Evolutionary conservation across 2,113 vertebrate species (phyloP).

Genomic region (Megaptera novaeangliae): DNA sequence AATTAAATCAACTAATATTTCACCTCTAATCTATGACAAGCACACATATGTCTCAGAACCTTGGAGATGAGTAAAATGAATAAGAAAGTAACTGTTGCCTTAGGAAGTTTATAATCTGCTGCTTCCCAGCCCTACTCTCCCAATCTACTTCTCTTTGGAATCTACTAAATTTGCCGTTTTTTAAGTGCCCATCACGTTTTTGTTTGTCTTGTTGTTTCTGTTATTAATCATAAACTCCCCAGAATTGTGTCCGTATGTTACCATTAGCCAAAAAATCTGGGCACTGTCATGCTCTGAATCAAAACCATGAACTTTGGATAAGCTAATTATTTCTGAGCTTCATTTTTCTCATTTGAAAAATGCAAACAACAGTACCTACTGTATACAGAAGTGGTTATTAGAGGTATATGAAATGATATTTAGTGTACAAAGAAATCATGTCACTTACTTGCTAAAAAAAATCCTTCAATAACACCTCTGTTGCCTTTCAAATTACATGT

Average conservation of each 20-base stretch:
- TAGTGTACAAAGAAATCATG: background rate
- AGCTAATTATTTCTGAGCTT: background rate
- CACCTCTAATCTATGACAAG: background rate
- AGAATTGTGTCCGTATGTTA: background rate
- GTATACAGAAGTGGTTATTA: background rate
- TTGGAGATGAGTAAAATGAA: background rate
- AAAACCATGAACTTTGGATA: background rate
- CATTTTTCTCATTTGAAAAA: slow-evolving; percentile 43
- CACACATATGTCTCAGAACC: background rate
- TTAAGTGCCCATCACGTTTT: background rate
- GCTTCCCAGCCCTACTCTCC: background rate
- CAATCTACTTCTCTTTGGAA: background rate
- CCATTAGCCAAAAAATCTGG: background rate
- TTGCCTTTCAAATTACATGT: background rate
- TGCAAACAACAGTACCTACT: background rate
- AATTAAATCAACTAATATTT: background rate
- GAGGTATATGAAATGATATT: background rate
- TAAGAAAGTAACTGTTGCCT: background rate
- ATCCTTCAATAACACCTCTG: background rate
- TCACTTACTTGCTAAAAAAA: background rate
- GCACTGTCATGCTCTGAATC: background rate
- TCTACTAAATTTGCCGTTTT: background rate
- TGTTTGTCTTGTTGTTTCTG: background rate
- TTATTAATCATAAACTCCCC: background rate
- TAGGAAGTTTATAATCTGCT: background rate